Percentiles rank a stretch among this genome's conserved stretches.
Evolutionary conservation across 2,797 vertebrate species (phyloP).

Genomic region (Enteromius anoplus): DNA sequence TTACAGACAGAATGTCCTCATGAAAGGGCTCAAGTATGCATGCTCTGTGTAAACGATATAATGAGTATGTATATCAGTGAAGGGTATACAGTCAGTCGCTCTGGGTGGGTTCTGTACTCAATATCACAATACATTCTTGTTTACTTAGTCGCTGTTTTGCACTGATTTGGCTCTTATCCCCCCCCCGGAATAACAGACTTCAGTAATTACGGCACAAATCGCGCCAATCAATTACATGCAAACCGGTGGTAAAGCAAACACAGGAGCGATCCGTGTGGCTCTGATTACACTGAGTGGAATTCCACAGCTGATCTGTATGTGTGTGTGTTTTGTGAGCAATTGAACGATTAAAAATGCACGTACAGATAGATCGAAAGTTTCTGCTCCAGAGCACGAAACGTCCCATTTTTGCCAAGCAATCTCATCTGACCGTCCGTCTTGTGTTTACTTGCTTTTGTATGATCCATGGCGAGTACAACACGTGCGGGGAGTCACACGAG

Average conservation of each 20-base stretch:
- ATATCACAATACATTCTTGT: slow-evolving; percentile 22
- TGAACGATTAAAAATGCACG: neutral
- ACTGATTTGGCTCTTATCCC: slow-evolving; percentile 14
- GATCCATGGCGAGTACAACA: neutral
- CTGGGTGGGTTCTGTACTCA: slow-evolving; percentile 8
- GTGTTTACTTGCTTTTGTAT: neutral
- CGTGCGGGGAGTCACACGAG: neutral
- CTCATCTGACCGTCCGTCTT: neutral
- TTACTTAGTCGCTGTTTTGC: slow-evolving; percentile 34
- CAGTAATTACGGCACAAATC: slow-evolving; percentile 65
- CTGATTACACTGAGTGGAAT: slow-evolving; percentile 48
- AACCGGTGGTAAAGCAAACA: slow-evolving; percentile 64
- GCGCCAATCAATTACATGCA: slow-evolving; percentile 64
- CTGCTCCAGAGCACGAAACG: neutral
- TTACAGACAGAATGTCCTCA: neutral
- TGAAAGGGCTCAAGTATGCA: slow-evolving; percentile 19
- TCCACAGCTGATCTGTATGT: neutral
- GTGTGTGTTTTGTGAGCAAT: neutral
- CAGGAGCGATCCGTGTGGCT: slow-evolving; percentile 24
- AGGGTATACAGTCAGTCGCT: neutral
- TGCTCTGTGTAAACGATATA: slow-evolving; percentile 8
- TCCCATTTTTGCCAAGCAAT: neutral
- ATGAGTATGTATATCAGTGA: neutral
- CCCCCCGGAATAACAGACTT: slow-evolving; percentile 45
- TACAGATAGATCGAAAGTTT: neutral